Percentiles rank a stretch among this genome's conserved stretches.
phyloP scores from a whole-genome alignment of 2,113 vertebrate genomes.

The Petaurus breviceps region DNA sequence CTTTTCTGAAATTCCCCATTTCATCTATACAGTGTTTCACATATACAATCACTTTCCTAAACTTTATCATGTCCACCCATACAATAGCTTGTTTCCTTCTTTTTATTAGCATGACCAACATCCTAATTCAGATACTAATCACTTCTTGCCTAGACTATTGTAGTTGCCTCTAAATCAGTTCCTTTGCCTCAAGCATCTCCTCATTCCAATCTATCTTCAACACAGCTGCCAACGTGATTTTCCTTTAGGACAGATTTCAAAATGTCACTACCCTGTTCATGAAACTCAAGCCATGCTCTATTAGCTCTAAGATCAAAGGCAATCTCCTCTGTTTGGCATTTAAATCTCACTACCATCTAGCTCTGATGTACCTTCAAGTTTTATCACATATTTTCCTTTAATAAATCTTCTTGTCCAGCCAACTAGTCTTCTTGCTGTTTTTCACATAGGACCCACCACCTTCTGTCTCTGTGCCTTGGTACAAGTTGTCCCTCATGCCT shows the following conservation, averaged over 20 bases:
- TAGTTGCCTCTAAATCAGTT: background rate
- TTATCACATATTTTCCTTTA: background rate
- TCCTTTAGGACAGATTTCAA: background rate
- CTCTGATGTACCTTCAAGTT: background rate
- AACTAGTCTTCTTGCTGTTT: background rate
- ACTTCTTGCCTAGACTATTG: background rate
- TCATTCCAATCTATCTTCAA: background rate
- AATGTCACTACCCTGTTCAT: background rate
- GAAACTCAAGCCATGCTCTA: background rate
- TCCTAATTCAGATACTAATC: background rate
- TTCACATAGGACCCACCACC: background rate
- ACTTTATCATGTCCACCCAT: background rate
- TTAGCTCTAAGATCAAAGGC: background rate
- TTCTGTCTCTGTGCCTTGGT: background rate
- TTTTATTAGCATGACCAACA: background rate
- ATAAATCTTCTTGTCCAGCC: background rate
- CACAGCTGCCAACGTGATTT: background rate
- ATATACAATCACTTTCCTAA: background rate
- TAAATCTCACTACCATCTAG: background rate
- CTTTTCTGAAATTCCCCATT: too few relatives aligned
- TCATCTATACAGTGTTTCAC: background rate
- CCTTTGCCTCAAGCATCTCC: background rate
- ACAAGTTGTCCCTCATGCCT: background rate
- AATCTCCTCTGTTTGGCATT: background rate
- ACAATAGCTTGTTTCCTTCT: background rate